Conservation (phyloP, 2,113 vertebrate species). For the Mirounga angustirostris region DNA sequence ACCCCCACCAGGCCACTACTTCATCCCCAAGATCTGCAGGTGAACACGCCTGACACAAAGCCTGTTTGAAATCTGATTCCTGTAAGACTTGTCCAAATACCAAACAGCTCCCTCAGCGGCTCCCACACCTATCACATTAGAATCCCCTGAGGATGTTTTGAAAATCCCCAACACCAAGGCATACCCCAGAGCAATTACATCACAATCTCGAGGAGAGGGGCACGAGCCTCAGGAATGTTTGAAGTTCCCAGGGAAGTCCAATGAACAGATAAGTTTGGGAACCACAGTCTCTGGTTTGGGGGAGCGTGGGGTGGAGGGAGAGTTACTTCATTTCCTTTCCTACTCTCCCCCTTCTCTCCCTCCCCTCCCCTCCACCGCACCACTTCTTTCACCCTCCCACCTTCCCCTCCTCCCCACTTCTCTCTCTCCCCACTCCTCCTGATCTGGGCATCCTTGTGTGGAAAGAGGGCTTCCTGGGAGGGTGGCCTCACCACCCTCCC, state of each 20-base stretch:
- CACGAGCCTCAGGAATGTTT: not conserved
- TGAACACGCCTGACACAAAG: rapidly evolving
- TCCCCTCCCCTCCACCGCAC: not conserved
- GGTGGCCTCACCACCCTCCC: not conserved
- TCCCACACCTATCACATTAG: not conserved
- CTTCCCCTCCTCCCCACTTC: not conserved
- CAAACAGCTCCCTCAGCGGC: not conserved
- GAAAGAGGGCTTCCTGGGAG: not conserved
- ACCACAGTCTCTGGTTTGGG: not conserved
- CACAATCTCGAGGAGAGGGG: not conserved
- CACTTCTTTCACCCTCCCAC: not conserved
- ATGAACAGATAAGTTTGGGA: not conserved
- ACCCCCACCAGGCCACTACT: not conserved
- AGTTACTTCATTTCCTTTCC: not conserved
- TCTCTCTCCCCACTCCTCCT: not conserved
- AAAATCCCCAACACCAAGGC: not conserved
- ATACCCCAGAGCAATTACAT: not conserved
- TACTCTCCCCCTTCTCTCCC: not conserved
- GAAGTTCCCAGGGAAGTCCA: not conserved
- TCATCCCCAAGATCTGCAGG: not conserved
- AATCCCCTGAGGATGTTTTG: not conserved
- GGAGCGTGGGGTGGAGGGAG: not conserved
- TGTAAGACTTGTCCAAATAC: not conserved
- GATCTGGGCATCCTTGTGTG: not conserved
- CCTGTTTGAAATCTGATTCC: not conserved